These are phyloP conservation scores for Mesorhabditis sp. DNA, from an alignment of 2,888 invertebrate species.

Conservation along the genomic window DNA sequence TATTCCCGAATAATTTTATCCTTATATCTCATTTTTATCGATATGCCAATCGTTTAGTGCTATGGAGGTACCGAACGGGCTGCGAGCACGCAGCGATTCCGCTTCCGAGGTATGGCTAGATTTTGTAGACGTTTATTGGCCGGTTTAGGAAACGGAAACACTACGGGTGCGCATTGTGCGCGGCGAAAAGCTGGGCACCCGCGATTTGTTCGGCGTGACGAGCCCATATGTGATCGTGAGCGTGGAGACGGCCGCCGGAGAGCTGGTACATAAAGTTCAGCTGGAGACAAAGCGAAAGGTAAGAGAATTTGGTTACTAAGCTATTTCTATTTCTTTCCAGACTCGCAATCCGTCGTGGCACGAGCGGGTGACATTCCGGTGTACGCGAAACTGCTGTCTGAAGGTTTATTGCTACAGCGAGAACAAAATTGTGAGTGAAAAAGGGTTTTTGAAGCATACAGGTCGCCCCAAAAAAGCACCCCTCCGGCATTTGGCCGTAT, in stretches of 20 bases:
- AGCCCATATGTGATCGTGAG: conserved; percentile 95
- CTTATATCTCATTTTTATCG: no score
- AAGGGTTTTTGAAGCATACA: conserved; percentile 5
- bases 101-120: neutral
- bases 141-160: conserved; percentile 75
- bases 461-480: neutral
- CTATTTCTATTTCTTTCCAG: conserved; percentile 64
- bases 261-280: conserved; percentile 76
- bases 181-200: conserved; percentile 88
- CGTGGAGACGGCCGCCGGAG: conserved; percentile 61
- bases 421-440: conserved; percentile 71
- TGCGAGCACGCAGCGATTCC: neutral
- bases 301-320: conserved; percentile 56
- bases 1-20: no score
- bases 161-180: conserved; percentile 80
- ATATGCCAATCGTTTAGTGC: neutral
- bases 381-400: conserved; percentile 23
- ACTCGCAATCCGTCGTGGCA: conserved; percentile 95
- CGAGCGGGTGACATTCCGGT: conserved; percentile 85
- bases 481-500: no score
- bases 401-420: conserved; percentile 66
- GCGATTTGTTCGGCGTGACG: conserved; percentile 97
- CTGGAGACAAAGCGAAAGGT: conserved; percentile 96
- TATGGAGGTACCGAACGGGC: neutral
- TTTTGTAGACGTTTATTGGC: neutral